These are phyloP conservation scores for Drosophila birchii DNA, from an alignment of 2,888 invertebrate genomes.

Conservation along the genomic window DNA sequence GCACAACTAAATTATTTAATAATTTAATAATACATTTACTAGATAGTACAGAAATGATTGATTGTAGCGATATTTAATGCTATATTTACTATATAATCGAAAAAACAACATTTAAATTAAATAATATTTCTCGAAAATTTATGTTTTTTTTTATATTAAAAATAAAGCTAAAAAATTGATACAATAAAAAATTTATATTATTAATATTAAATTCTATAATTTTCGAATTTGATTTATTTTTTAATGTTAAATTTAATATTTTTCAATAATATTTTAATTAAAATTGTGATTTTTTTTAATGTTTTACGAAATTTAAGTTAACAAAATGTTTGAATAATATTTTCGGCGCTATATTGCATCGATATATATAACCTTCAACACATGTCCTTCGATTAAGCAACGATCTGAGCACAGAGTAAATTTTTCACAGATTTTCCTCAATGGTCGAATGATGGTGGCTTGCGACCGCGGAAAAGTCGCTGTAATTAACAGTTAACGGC, in stretches of 20 bases:
- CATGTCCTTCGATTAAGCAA: neutral
- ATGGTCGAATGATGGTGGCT: slow-evolving; percentile 4
- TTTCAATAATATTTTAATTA: neutral
- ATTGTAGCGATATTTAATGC: too few relatives aligned
- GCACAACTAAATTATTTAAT: too few relatives aligned
- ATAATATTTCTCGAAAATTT: too few relatives aligned
- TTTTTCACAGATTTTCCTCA: neutral
- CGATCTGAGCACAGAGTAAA: neutral
- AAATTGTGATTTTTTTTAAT: neutral
- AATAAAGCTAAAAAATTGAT: too few relatives aligned
- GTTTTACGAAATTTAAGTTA: neutral
- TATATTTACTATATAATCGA: too few relatives aligned
- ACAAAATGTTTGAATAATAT: neutral
- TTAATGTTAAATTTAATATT: too few relatives aligned
- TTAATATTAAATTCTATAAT: neutral
- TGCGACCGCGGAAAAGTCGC: slow-evolving; percentile 35
- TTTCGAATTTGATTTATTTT: neutral
- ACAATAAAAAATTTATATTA: too few relatives aligned
- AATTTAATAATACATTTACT: too few relatives aligned
- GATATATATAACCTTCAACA: neutral
- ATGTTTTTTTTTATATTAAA: too few relatives aligned
- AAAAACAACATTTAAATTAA: too few relatives aligned
- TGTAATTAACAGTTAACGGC: slow-evolving; percentile 51
- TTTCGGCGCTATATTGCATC: neutral
- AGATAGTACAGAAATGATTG: too few relatives aligned